phyloP scores from a whole-genome alignment of 2,888 invertebrate species.

The Scotopteryx bipunctaria region DNA sequence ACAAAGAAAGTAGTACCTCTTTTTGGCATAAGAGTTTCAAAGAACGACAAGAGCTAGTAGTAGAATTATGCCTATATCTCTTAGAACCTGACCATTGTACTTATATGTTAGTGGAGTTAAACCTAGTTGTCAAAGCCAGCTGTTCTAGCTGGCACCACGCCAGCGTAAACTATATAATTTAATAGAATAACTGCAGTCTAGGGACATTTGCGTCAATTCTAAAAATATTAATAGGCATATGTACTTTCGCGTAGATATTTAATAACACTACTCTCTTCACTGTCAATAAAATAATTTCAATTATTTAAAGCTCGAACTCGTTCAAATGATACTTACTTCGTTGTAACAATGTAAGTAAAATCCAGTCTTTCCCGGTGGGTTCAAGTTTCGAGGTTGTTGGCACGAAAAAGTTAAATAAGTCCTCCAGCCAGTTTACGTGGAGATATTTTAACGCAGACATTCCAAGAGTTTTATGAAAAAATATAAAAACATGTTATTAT shows the following conservation, averaged over 20 bases:
- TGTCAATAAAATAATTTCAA: too few relatives aligned
- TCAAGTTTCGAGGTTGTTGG: constrained; percentile 18
- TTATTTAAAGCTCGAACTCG: too few relatives aligned
- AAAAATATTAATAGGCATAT: not conserved
- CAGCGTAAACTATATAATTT: not conserved
- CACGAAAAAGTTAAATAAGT: constrained; percentile 5
- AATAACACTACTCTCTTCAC: too few relatives aligned
- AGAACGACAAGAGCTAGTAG: too few relatives aligned
- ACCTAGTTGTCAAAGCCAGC: not conserved
- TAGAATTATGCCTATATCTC: too few relatives aligned
- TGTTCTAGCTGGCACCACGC: not conserved
- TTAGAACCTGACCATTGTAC: too few relatives aligned
- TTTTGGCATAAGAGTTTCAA: too few relatives aligned
- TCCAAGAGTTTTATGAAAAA: not conserved
- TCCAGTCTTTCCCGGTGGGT: constrained; percentile 3
- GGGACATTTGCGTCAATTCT: not conserved
- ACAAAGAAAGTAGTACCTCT: too few relatives aligned
- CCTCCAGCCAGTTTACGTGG: constrained; percentile 2
- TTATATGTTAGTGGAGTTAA: not conserved
- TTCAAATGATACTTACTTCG: too few relatives aligned
- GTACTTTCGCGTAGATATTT: not conserved
- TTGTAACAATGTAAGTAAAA: too few relatives aligned
- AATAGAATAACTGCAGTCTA: not conserved
- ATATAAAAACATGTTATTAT: not conserved
- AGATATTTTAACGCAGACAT: not conserved